Evolutionary conservation across 2,113 vertebrate species (phyloP), one percentile per base, ranked within the genome.

Genomic region (Scomber scombrus): DNA sequence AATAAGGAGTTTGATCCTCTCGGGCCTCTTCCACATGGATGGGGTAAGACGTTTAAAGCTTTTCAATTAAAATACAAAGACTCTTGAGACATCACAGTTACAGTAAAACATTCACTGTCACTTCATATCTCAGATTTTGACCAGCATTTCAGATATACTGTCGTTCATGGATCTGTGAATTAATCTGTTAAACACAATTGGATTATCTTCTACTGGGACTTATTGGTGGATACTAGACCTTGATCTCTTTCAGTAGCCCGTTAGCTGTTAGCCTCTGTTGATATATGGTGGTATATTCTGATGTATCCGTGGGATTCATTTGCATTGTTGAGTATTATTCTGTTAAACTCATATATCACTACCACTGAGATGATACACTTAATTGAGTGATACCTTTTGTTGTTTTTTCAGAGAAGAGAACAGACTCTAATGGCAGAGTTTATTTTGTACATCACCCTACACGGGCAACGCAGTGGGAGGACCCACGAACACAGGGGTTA

Each of bases 361-460:
- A 40, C 34, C 0, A 40, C 7, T 40, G 7, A 8, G 6, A 40
- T 40, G 7, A 40, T 8, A 40, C 34, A 40, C 34, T 40, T 40
- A 40, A 40, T 9, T 40, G 14, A 8, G 43, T 71, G 3, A 55
- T 7, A 8, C 1, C 19, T 0, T 82, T 7, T 61, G 18, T 71
- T 45, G 3, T 4, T 61, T 51, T 85, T 68, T 51, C 74, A 99
- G 98, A 99, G 88, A 99, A 99, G 82, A 96, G 98, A 93, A 99
- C 97, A 0, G 98, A 99, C 90, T 89, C 89, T 76, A 99, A 97
- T 49, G 97, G 98, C 81, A 95, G 98, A 94, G 97, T 99, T 58
- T 99, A 99, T 93, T 99, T 98, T 91, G 97, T 99, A 66, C 98
- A 99, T 87, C 98, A 99, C 86, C 95, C 96, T 21, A 99, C 97